Conservation (phyloP, 2,113 vertebrate genomes). For the Coturnix japonica region DNA sequence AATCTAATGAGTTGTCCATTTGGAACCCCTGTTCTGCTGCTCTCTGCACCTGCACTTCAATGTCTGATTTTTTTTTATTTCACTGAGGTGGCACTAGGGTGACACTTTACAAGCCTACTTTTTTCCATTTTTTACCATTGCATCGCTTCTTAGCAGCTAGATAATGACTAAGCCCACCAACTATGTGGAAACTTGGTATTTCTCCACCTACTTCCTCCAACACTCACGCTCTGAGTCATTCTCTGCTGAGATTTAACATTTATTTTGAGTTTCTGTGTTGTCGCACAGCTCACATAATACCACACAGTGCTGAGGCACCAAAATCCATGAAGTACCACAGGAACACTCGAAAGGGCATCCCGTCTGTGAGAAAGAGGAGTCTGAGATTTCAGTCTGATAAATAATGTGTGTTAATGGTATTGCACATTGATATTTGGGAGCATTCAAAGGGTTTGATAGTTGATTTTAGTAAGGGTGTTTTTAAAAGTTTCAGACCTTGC, state of each 20-base stretch:
- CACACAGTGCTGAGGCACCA: neutral
- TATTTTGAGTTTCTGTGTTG: conserved; percentile 41
- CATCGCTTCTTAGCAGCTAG: conserved; percentile 42
- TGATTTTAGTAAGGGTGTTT: neutral
- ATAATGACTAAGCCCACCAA: conserved; percentile 62
- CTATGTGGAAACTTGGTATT: conserved; percentile 64
- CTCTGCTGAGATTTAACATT: conserved; percentile 50
- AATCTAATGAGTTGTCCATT: neutral
- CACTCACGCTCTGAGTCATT: conserved; percentile 59
- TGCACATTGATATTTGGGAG: neutral
- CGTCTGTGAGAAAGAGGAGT: neutral
- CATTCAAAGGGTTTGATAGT: neutral
- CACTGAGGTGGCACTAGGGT: neutral
- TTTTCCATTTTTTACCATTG: neutral
- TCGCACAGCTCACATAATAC: neutral
- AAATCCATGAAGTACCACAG: neutral
- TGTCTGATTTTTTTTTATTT: neutral
- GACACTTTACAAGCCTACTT: neutral
- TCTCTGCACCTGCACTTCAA: neutral
- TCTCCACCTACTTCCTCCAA: conserved; percentile 60
- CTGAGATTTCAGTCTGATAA: neutral
- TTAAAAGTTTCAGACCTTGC: neutral
- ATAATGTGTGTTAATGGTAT: rapidly evolving
- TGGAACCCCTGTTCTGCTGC: neutral
- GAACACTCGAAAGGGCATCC: neutral